phyloP scores from a whole-genome alignment of 2,113 vertebrate species.

The Bothrops jararaca region DNA sequence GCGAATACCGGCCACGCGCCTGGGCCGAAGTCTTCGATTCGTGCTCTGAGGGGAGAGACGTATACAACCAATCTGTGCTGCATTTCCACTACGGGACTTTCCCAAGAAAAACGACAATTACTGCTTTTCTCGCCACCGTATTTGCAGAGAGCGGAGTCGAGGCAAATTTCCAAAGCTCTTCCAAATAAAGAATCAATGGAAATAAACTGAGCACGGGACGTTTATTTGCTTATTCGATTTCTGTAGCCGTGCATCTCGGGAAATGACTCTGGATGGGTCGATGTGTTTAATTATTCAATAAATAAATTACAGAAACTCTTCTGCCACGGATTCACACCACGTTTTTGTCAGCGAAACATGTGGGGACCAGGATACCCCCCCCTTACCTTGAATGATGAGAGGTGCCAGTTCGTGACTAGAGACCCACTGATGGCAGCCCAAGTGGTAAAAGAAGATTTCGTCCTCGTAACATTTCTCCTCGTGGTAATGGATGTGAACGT shows the following conservation, averaged over 20 bases:
- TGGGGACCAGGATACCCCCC: neutral
- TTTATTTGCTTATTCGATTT: too few relatives aligned
- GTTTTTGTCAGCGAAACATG: neutral
- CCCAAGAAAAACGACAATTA: neutral
- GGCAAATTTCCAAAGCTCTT: neutral
- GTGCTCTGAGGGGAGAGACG: constrained; percentile 16
- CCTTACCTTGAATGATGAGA: constrained; percentile 56
- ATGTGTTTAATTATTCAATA: neutral
- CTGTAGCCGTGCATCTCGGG: too few relatives aligned
- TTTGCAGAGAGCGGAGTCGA: neutral
- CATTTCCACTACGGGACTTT: neutral
- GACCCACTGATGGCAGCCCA: constrained; percentile 92
- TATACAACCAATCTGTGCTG: neutral
- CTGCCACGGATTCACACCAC: neutral
- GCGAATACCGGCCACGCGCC: constrained; percentile 85
- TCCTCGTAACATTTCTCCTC: constrained; percentile 92
- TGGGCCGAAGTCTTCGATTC: constrained; percentile 63
- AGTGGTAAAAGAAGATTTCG: constrained; percentile 90
- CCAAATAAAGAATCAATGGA: neutral
- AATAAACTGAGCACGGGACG: neutral
- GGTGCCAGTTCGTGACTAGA: constrained; percentile 63
- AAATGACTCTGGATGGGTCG: too few relatives aligned
- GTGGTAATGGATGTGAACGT: constrained; percentile 89
- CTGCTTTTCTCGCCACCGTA: neutral
- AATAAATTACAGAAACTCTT: neutral